Percentiles rank a stretch among this genome's conserved stretches.
phyloP scores from a whole-genome alignment of 2,888 invertebrate species.

The Cotesia congregata region DNA sequence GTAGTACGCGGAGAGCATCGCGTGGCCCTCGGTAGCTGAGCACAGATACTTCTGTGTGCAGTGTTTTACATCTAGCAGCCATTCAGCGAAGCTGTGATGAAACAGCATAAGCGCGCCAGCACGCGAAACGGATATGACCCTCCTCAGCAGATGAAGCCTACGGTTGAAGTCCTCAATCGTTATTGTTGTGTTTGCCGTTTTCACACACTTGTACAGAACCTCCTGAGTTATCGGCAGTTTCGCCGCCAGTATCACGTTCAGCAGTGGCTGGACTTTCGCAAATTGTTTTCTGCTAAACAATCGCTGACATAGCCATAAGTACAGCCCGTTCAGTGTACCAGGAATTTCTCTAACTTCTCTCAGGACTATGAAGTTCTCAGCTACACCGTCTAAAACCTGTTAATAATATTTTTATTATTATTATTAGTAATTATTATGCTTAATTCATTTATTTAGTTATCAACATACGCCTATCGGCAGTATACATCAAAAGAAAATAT shows the following conservation, averaged over 20 bases:
- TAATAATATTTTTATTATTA: too few relatives aligned
- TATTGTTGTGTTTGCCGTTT: conserved; percentile 84
- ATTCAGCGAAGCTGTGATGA: conserved; percentile 95
- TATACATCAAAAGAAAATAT: too few relatives aligned
- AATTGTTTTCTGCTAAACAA: conserved; percentile 92
- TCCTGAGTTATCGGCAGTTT: conserved; percentile 87
- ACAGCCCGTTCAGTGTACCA: conserved; percentile 94
- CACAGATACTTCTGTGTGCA: conserved; percentile 96
- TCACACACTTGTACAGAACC: conserved; percentile 85
- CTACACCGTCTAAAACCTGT: conserved; percentile 83
- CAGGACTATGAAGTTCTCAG: conserved; percentile 92
- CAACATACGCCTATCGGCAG: too few relatives aligned
- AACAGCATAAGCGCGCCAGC: conserved; percentile 81
- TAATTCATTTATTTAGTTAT: too few relatives aligned
- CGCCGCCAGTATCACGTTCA: conserved; percentile 90
- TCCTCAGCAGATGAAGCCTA: conserved; percentile 81
- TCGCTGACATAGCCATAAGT: conserved; percentile 94
- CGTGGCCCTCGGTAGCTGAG: conserved; percentile 88
- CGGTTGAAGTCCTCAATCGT: conserved; percentile 86
- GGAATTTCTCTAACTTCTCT: conserved; percentile 94
- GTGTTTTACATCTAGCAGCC: conserved; percentile 97
- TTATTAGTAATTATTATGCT: too few relatives aligned
- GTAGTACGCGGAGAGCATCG: conserved; percentile 88
- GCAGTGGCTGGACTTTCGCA: conserved; percentile 84
- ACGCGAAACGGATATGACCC: conserved; percentile 76